Conservation (phyloP, 2,888 invertebrate genomes). For the Agrenia bidenticulata region DNA sequence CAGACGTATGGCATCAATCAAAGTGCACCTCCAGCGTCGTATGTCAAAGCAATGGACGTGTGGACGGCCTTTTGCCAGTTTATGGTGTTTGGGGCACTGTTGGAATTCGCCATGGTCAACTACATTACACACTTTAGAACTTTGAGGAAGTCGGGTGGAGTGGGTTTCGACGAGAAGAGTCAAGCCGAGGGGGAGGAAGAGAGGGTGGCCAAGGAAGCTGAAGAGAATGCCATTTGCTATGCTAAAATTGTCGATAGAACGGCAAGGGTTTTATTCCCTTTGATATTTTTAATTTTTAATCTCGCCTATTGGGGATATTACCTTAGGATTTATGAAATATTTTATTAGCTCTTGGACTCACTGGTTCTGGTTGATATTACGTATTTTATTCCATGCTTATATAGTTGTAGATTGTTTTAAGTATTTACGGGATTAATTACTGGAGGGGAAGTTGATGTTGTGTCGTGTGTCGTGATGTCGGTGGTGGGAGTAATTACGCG, state of each 20-base stretch:
- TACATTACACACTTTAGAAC: slow-evolving; percentile 45
- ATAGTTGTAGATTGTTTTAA: too few species aligned
- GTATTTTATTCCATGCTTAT: too few species aligned
- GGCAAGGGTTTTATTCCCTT: slow-evolving; percentile 40
- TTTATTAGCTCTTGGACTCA: too few species aligned
- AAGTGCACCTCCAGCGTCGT: slow-evolving; percentile 60
- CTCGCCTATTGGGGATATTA: slow-evolving; percentile 41
- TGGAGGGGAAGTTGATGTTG: too few species aligned
- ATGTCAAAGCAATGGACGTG: slow-evolving; percentile 56
- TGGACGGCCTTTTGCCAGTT: slow-evolving; percentile 56
- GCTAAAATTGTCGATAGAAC: slow-evolving; percentile 34
- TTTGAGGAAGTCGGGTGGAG: neutral
- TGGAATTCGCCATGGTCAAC: slow-evolving; percentile 62
- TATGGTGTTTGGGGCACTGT: slow-evolving; percentile 61
- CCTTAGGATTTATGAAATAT: slow-evolving; percentile 6
- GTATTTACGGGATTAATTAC: too few species aligned
- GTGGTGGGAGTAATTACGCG: too few species aligned
- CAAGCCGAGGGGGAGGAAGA: slow-evolving; percentile 22
- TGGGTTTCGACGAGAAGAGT: neutral
- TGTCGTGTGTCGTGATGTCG: too few species aligned
- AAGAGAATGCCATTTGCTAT: slow-evolving; percentile 20
- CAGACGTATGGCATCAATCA: slow-evolving; percentile 58
- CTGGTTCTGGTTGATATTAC: too few species aligned
- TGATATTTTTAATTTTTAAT: slow-evolving; percentile 40
- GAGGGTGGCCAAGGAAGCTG: slow-evolving; percentile 21